These are phyloP conservation scores for Eucriotettix oculatus DNA, from an alignment of 2,888 invertebrate species.

Conservation along the genomic window DNA sequence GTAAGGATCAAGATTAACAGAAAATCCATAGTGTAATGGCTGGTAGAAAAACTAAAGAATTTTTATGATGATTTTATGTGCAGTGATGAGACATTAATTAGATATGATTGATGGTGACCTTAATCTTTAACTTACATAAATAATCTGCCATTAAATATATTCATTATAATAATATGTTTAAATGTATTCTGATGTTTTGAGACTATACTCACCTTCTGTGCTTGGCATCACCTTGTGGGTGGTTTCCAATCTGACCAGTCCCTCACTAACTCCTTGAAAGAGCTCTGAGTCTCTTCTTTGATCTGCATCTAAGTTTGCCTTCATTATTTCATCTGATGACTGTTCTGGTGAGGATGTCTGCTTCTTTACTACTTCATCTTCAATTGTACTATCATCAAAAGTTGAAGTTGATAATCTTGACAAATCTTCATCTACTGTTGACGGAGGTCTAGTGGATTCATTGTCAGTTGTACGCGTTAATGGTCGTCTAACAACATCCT, in stretches of 20 bases:
- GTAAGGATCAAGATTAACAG: too few relatives aligned
- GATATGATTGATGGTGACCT: too few relatives aligned
- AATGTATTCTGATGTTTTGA: not conserved
- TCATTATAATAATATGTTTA: not conserved
- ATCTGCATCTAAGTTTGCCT: constrained; percentile 14
- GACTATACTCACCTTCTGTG: constrained; percentile 13
- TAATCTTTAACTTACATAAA: too few relatives aligned
- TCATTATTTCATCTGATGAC: constrained; percentile 11
- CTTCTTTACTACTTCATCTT: constrained; percentile 5
- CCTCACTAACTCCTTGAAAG: constrained; percentile 28
- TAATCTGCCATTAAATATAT: too few relatives aligned
- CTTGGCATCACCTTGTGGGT: constrained; percentile 13
- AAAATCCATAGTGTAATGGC: too few relatives aligned
- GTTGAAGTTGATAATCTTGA: constrained; percentile 1
- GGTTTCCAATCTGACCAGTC: constrained; percentile 23
- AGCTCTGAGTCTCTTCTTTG: constrained; percentile 25
- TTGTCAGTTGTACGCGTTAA: not conserved
- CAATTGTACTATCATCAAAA: not conserved
- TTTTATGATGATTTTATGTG: too few relatives aligned
- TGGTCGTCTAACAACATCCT: constrained; percentile 1
- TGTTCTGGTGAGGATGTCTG: not conserved
- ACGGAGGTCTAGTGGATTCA: not conserved
- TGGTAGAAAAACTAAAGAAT: too few relatives aligned
- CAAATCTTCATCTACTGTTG: not conserved
- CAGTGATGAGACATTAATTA: too few relatives aligned